These are phyloP conservation scores for Oryctolagus cuniculus DNA, from an alignment of 2,113 vertebrate species.

Conservation along the genomic window DNA sequence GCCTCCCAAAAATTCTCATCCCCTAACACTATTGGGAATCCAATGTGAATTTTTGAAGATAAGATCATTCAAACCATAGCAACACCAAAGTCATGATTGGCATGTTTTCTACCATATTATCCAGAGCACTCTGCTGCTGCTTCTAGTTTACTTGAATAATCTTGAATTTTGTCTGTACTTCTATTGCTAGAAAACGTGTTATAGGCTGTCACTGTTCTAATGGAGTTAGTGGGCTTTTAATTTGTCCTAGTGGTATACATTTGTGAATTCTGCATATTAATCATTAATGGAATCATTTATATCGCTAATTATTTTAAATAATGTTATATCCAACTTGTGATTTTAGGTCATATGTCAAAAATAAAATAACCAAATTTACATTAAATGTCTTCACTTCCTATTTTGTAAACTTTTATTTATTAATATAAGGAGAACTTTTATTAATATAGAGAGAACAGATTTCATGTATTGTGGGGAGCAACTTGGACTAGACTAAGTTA, in stretches of 20 bases:
- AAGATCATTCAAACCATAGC: neutral
- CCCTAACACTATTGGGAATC: neutral
- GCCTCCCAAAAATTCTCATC: neutral
- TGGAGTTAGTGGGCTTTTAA: neutral
- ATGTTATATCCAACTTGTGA: neutral
- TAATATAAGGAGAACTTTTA: too few relatives aligned
- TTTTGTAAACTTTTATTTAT: too few relatives aligned
- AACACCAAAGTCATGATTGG: neutral
- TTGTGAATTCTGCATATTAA: neutral
- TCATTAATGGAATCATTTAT: neutral
- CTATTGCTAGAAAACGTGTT: neutral
- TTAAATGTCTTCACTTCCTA: neutral
- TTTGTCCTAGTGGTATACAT: neutral
- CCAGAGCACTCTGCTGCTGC: neutral
- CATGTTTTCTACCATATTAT: too few relatives aligned
- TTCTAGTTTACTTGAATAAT: neutral
- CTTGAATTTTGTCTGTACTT: neutral
- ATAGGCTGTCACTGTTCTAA: neutral
- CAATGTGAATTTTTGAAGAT: neutral
- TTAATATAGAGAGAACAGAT: too few relatives aligned
- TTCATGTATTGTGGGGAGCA: too few relatives aligned
- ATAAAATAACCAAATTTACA: neutral
- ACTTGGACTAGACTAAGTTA: too few relatives aligned
- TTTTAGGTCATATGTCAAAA: neutral
- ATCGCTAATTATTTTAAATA: neutral